These are phyloP conservation scores for Augochlora pura DNA, from an alignment of 1,140 invertebrate genomes.

Conservation along the genomic window DNA sequence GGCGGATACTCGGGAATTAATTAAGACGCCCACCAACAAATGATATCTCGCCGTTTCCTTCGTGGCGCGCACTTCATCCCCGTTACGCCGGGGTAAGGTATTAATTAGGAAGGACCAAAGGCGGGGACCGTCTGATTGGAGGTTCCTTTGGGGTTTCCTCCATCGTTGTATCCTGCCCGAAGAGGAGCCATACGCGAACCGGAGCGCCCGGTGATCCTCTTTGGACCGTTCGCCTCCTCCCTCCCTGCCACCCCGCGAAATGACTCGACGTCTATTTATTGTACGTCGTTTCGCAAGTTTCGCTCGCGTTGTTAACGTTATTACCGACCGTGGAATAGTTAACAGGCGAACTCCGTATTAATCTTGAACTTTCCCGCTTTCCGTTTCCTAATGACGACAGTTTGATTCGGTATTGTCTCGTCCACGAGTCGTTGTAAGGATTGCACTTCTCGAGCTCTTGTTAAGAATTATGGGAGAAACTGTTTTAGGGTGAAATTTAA, in stretches of 20 bases:
- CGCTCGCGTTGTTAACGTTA: background rate
- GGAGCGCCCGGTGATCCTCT: background rate
- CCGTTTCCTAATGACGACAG: no score
- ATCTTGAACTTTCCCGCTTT: no score
- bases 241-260: background rate
- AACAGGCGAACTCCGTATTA: no score
- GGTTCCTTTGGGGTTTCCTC: slow-evolving; percentile 47
- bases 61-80: slow-evolving; percentile 27
- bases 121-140: slow-evolving; percentile 58
- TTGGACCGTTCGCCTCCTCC: background rate
- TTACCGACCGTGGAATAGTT: background rate
- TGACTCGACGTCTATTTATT: background rate
- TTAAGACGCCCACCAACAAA: slow-evolving; percentile 79
- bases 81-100: slow-evolving; percentile 15
- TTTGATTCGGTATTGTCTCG: no score
- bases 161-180: slow-evolving; percentile 23
- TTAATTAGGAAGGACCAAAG: slow-evolving; percentile 56
- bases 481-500: no score
- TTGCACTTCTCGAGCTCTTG: no score
- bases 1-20: slow-evolving; percentile 77
- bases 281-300: background rate
- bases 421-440: no score
- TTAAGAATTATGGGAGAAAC: no score
- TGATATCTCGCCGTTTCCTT: slow-evolving; percentile 67
- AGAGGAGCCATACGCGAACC: no score